Base-by-base conservation (phyloP, 2,113 vertebrate genomes). In the Junco hyemalis region DNA sequence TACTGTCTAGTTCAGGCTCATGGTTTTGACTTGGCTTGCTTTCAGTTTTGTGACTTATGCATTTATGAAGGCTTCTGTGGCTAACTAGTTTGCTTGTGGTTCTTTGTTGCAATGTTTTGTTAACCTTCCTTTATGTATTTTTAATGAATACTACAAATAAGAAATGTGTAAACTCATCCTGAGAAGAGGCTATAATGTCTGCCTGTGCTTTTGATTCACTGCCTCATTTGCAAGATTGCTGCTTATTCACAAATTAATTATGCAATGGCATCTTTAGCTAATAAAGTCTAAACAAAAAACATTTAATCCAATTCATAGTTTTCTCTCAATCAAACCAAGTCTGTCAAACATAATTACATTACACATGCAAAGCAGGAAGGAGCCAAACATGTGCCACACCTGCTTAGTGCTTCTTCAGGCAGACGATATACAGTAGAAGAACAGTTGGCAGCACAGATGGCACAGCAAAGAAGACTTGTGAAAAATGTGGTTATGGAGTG, bases 201-300 rank as follows among this genome's bases (percentile, higher is more conserved):
- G 95, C 92, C 76, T 42, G 44, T 92, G 96, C 84, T 65, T 85
- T 93, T 95, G 93, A 97, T 94, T 92, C 95, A 96, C 92, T 93
- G 95, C 76, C 90, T 97, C 86, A 88, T 93, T 96, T 94, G 94
- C 91, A 95, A 96, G 97, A 97, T 96, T 97, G 95, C 53, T 96
- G 95, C 85, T 97, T 97, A 96, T 97, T 98, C 88, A 92, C 90
- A 95, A 97, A 97, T 97, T 98, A 98, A 98, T 98, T 98, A 97
- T 97, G 96, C 95, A 97, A 93, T 96, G 96, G 92, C 79, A 88
- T 98, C 96, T 95, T 97, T 96, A 96, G 95, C 97, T 98, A 98
- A 98, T 97, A 98, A 97, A 97, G 95, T 96, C 97, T 97, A 97
- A 97, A 98, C 98, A 98, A 97, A 98, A 97, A 97, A 87, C 96